Base-by-base conservation (phyloP, 2,888 invertebrate genomes). In the Cheilosia impressa region DNA sequence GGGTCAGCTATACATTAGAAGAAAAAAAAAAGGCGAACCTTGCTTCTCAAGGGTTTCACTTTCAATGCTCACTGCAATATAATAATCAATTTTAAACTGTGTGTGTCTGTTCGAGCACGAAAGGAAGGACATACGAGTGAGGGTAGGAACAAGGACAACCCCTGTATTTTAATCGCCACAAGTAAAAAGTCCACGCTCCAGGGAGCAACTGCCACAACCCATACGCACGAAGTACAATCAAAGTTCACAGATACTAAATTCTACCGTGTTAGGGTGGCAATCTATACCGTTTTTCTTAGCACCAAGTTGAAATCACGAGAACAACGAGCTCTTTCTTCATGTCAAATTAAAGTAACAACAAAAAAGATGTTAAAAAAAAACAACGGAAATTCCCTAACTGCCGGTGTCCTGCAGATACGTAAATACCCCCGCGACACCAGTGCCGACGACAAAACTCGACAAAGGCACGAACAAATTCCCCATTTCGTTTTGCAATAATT, bases 391-490 rank as follows among this genome's bases (percentile, higher is more conserved):
- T 75, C 41, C 60, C 69, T 75, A 65, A 79, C 71, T 85, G 71
- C 71, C 76, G 66, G 66, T 85, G 85, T 81, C 76, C 81, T 80
- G 85, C 55, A 85, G 72, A 85, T 69, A 81, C 72, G 60, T 76
- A 72, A 77, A 85, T 72, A 81, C 62, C 76, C 83, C 72, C 68
- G 73, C 50, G 45, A 27, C 57, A 31, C 62, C 53, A 55, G 68
- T 76, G 57, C 31, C 47, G 57, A 73, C 65, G 71, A 77, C 53
- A 82, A 87, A 87, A 73, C 65, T 78, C 58, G 72, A 75, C 82
- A 87, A 87, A 87, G 82, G 82, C 87, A 87, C 87, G 87, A 87
- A 87, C 87, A 75, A 69, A 58, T 65, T 75, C 77, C 87, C 57
- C 82, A 73, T 73, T 55, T 77, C 58, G 60, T 53, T 73, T 78